Percentiles rank a stretch among this genome's conserved stretches.
Conservation (phyloP, 1,140 invertebrate species). For the Drosophila sproati region DNA sequence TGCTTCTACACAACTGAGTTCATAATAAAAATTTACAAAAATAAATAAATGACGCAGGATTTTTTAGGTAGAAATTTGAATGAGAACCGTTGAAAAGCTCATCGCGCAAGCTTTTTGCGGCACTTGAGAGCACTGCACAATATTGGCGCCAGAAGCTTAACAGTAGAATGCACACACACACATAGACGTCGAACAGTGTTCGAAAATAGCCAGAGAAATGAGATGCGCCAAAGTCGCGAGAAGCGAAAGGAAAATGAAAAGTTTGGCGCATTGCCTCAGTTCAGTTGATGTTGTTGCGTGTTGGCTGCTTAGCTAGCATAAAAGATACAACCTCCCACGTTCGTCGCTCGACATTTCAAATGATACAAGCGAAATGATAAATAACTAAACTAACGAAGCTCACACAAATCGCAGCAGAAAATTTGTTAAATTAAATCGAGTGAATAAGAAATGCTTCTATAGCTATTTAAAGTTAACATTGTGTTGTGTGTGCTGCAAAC, state of each 20-base stretch:
- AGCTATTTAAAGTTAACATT: not conserved
- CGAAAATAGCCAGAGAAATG: conserved; percentile 30
- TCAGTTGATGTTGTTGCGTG: conserved; percentile 75
- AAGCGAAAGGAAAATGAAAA: conserved; percentile 65
- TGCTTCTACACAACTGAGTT: conserved; percentile 39
- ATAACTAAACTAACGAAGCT: conserved; percentile 12
- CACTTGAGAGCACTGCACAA: conserved; percentile 8
- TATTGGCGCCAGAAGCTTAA: conserved; percentile 50
- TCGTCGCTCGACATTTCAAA: conserved; percentile 18
- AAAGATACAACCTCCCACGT: conserved; percentile 40
- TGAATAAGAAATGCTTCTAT: not conserved
- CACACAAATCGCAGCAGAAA: not conserved
- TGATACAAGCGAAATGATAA: conserved; percentile 34
- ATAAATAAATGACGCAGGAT: not conserved
- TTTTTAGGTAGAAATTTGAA: no score
- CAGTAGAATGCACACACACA: conserved; percentile 18
- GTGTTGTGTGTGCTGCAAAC: not conserved
- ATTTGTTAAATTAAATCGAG: not conserved
- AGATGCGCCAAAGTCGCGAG: conserved; percentile 65
- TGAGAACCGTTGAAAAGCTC: conserved; percentile 5
- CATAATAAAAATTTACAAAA: conserved; percentile 53
- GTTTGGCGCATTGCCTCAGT: conserved; percentile 58
- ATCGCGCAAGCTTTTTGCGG: not conserved
- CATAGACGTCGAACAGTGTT: conserved; percentile 33
- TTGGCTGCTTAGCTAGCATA: conserved; percentile 47